Evolutionary conservation across 1,140 invertebrate genomes (phyloP), one percentile per base, ranked within the genome.

Genomic region (Tyrophagus putrescentiae): DNA sequence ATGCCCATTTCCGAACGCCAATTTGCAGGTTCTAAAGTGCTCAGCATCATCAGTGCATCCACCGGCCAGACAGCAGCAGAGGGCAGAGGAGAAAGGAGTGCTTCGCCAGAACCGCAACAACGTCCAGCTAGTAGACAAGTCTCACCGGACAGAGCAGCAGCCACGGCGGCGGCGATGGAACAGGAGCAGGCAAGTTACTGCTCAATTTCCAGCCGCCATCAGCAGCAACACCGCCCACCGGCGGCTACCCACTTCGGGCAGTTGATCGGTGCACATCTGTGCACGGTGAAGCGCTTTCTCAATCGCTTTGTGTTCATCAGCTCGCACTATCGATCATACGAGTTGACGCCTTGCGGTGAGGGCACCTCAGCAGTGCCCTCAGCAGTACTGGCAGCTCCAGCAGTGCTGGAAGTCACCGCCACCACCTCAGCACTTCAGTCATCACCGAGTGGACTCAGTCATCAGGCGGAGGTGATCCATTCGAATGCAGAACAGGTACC

Each of bases 281-380:
- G 13, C 13, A 39, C 13, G 21, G 36, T 39, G 36, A 39, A 39
- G 21, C 36, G 36, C 13, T 39, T 39, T 39, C 36, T 39, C 13
- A 39, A 39, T 39, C 36, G 36, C 13, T 39, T 39, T 21, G 36
- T 39, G 36, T 21, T 21, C 13, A 39, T 39, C 36, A 39, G 13
- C 36, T 39, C 36, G 36, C 36, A 39, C 36, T 39, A 39, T 39
- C 36, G 36, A 39, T 39, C 36, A 39, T 39, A 39, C 36, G 36
- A 39, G 36, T 39, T 39, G 36, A 39, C 36, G 36, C 36, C 36
- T 21, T 39, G 36, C 36, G 36, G 21, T 13, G 36, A 13, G 13
- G 36, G n/a, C n/a, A 13, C 36, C 36, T 13, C 36, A 39, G 13
- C 21, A 21, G 36, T 39, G 36, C 36, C 21, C 36, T 21, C 21